These are phyloP conservation scores for Xestobium rufovillosum DNA, from an alignment of 2,888 invertebrate genomes.

Conservation along the genomic window DNA sequence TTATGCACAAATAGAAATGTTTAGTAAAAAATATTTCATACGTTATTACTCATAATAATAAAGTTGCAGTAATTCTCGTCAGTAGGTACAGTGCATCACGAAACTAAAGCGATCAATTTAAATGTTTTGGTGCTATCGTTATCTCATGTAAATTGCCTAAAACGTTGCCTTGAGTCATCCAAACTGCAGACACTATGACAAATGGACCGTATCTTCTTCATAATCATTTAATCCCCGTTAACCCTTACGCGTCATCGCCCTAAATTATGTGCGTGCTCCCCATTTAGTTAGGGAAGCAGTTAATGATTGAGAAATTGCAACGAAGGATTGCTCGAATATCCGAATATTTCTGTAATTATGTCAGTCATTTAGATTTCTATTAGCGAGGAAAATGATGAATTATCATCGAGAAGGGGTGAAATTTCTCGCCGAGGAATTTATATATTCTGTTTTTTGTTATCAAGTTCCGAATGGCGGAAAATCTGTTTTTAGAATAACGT, in stretches of 20 bases:
- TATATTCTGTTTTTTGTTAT: neutral
- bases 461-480: slow-evolving; percentile 20
- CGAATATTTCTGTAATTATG: slow-evolving; percentile 1
- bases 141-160: no score
- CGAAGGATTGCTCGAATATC: no score
- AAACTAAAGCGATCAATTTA: no score
- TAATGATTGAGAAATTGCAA: slow-evolving; percentile 2
- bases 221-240: slow-evolving; percentile 45
- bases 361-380: neutral
- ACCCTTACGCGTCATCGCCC: slow-evolving; percentile 43
- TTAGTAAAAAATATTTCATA: no score
- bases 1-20: no score
- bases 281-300: neutral
- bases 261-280: slow-evolving; percentile 26
- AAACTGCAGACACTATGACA: slow-evolving; percentile 42
- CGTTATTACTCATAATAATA: no score
- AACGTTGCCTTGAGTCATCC: no score
- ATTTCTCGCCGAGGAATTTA: neutral
- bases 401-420: neutral
- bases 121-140: no score
- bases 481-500: slow-evolving; percentile 34
- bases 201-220: slow-evolving; percentile 44
- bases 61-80: no score
- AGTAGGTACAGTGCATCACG: no score
- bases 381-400: neutral